phyloP scores from a whole-genome alignment of 2,113 vertebrate genomes.

The Indri indri region DNA sequence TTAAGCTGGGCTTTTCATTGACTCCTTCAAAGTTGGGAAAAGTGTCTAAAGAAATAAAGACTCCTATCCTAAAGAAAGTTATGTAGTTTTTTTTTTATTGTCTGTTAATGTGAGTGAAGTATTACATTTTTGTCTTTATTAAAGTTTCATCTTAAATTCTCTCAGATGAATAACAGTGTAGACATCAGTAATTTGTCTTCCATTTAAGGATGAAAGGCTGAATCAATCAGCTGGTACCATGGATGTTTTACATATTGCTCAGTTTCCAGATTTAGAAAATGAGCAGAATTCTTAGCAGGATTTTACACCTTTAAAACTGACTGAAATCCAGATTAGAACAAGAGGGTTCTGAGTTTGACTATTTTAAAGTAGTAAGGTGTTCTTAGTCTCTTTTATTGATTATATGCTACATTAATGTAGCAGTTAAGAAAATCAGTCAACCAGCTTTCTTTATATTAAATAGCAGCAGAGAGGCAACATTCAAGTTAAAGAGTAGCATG shows the following conservation, averaged over 20 bases:
- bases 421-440: too few species aligned
- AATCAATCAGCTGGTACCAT: background rate
- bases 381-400: background rate
- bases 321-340: background rate
- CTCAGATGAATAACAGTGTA: background rate
- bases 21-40: background rate
- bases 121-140: background rate
- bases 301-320: background rate
- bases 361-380: background rate
- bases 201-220: background rate
- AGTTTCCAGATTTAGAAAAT: background rate
- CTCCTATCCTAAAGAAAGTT: background rate
- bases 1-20: background rate
- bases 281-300: background rate
- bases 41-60: background rate
- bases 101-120: background rate
- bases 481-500: background rate
- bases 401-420: background rate
- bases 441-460: background rate
- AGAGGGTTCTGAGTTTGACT: background rate
- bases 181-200: background rate
- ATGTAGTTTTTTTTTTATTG: background rate
- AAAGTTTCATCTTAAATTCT: background rate
- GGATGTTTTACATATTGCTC: background rate
- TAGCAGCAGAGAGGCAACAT: background rate